A percentile compares a stretch with the other conserved stretches of the same genome.
Conservation (phyloP, 2,113 vertebrate species). For the Potamarius usumacintae region DNA sequence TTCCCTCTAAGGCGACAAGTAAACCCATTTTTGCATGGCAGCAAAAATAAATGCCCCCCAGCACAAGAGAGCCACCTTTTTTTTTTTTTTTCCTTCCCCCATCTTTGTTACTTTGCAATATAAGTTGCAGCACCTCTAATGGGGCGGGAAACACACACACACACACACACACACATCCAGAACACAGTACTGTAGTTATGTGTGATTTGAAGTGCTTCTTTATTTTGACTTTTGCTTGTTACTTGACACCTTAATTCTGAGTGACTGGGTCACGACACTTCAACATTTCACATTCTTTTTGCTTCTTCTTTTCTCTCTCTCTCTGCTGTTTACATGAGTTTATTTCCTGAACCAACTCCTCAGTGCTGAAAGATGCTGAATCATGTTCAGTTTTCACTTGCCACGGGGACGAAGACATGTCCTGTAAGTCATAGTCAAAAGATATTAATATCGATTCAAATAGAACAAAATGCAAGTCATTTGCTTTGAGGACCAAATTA, state of each 20-base stretch:
- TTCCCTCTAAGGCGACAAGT: background rate
- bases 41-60: background rate
- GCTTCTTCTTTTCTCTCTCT: background rate
- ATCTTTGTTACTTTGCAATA: background rate
- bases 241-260: background rate
- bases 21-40: background rate
- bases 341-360: background rate
- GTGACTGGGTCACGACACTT: background rate
- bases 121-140: background rate
- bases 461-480: background rate
- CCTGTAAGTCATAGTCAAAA: background rate
- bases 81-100: background rate
- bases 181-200: background rate
- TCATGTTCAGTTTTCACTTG: slow-evolving; percentile 13
- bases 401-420: background rate
- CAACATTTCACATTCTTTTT: background rate
- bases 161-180: background rate
- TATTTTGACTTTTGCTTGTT: background rate
- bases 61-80: background rate
- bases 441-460: background rate
- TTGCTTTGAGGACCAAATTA: slow-evolving; percentile 14
- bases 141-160: background rate
- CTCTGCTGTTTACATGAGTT: background rate
- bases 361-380: slow-evolving; percentile 5
- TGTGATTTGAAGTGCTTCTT: background rate